Conservation (phyloP, 2,888 invertebrate species). For the Plagodis pulveraria region DNA sequence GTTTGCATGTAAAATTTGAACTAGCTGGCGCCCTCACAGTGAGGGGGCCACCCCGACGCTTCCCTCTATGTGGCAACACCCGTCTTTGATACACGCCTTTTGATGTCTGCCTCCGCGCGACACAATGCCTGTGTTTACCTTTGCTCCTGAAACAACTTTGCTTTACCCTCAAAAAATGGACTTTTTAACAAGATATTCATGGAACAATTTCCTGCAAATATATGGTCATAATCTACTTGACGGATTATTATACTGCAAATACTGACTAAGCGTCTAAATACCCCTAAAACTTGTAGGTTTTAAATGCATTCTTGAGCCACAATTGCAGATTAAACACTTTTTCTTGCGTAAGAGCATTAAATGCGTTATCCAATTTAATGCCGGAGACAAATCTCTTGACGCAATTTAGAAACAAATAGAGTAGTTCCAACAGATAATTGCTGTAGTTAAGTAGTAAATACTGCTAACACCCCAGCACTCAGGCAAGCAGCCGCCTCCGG, state of each 20-base stretch:
- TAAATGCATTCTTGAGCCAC: too few relatives aligned
- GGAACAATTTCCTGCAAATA: slow-evolving; percentile 10
- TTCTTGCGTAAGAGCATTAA: slow-evolving; percentile 10
- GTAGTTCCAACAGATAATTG: slow-evolving; percentile 27
- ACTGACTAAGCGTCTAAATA: too few relatives aligned
- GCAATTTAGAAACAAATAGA: slow-evolving; percentile 24
- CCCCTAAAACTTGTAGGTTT: too few relatives aligned
- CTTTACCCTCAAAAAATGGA: slow-evolving; percentile 58
- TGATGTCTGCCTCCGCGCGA: slow-evolving; percentile 72
- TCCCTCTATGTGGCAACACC: slow-evolving; percentile 63
- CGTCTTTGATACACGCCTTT: slow-evolving; percentile 78
- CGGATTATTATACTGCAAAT: too few relatives aligned
- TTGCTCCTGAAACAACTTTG: slow-evolving; percentile 64
- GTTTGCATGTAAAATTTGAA: slow-evolving; percentile 67
- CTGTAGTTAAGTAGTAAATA: slow-evolving; percentile 41
- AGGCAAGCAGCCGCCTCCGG: slow-evolving; percentile 28
- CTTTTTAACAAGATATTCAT: slow-evolving; percentile 57
- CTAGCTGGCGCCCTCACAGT: slow-evolving; percentile 62
- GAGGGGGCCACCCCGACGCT: slow-evolving; percentile 61
- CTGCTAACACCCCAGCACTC: slow-evolving; percentile 13
- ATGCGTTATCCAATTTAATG: slow-evolving; percentile 19
- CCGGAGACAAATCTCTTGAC: slow-evolving; percentile 17
- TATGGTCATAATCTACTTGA: neutral
- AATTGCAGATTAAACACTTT: slow-evolving; percentile 1
- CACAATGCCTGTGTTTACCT: slow-evolving; percentile 73